phyloP scores from a whole-genome alignment of 2,797 vertebrate genomes.

The Microctenopoma steveboyesi region DNA sequence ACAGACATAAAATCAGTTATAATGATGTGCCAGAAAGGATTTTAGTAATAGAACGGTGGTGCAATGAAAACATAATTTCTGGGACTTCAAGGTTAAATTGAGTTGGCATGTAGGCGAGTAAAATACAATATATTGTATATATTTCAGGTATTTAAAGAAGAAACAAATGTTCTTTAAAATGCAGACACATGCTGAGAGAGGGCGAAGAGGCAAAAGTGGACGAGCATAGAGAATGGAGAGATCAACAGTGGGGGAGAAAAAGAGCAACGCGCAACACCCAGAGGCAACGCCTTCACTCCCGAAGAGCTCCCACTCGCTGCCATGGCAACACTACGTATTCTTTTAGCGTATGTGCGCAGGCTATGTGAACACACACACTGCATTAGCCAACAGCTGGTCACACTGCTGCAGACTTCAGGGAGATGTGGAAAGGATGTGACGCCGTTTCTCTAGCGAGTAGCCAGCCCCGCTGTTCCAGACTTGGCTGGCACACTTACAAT shows the following conservation, averaged over 20 bases:
- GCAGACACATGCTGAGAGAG: constrained; percentile 53
- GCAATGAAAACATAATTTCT: neutral
- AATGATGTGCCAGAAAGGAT: constrained; percentile 3
- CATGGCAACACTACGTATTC: constrained; percentile 77
- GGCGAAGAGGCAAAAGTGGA: constrained; percentile 34
- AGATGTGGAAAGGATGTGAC: constrained; percentile 65
- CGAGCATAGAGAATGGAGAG: constrained; percentile 43
- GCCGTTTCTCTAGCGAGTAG: constrained; percentile 66
- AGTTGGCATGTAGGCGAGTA: constrained; percentile 3
- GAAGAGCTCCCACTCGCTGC: constrained; percentile 74
- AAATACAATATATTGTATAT: constrained; percentile 47
- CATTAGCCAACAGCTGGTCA: constrained; percentile 75
- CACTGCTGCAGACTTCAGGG: constrained; percentile 73
- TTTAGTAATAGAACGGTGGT: constrained; percentile 1
- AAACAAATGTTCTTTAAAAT: constrained; percentile 46
- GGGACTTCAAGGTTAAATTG: constrained; percentile 33
- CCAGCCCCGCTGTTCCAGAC: constrained; percentile 48
- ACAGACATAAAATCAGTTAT: constrained; percentile 3
- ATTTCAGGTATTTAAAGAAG: constrained; percentile 33
- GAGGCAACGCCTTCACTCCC: constrained; percentile 75
- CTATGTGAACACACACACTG: constrained; percentile 48
- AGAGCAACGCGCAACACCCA: constrained; percentile 62
- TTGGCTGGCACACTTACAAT: constrained; percentile 39
- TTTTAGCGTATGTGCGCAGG: constrained; percentile 48
- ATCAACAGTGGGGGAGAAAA: constrained; percentile 60